Base-by-base conservation (phyloP, 2,888 invertebrate genomes). In the Elegia similella region DNA sequence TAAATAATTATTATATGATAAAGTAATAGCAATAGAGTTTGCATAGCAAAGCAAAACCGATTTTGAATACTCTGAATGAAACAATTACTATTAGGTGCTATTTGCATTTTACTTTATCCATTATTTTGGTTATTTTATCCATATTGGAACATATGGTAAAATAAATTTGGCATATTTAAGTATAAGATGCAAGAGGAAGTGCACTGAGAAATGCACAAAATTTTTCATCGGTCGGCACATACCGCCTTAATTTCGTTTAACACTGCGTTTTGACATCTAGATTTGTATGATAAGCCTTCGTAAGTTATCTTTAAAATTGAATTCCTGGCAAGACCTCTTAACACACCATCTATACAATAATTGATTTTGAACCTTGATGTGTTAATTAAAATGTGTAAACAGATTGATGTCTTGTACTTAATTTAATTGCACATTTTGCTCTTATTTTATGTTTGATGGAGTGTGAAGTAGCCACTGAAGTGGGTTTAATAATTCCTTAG, bases 261-360 rank as follows among this genome's bases (percentile, higher is more conserved):
- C 67, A 62, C 65, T 69, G 65, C 56, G 56, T 72, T 73, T 71
- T 76, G 79, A 77, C 80, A 74, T 60, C 57, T 70, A 50, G 74
- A 78, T 78, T 69, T 70, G 66, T 60, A 69, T 75, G 80, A 82
- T 81, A 75, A 80, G 59, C 61, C 70, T 57, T 59, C 61, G 29
- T n/a, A 23, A 29, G 38, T 15, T 56, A 48, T 50, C 48, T 53
- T 59, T 59, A 34, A 54, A 57, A 65, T 61, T 50, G 34, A 50
- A 34, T 50, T 50, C 50, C 34, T 50, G 10, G 32, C 50, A 10
- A 15, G 8, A 3, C 16, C 34, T 50, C 34, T 30, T 15, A 13
- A 48, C 34, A 50, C 34, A 12, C 17, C 17, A 50, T 34, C 29
- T 46, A 46, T 12, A 29, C 17, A 46, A 46, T 48, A 50, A 34